Conservation (phyloP, 1,140 invertebrate genomes). For the Ips nitidus region DNA sequence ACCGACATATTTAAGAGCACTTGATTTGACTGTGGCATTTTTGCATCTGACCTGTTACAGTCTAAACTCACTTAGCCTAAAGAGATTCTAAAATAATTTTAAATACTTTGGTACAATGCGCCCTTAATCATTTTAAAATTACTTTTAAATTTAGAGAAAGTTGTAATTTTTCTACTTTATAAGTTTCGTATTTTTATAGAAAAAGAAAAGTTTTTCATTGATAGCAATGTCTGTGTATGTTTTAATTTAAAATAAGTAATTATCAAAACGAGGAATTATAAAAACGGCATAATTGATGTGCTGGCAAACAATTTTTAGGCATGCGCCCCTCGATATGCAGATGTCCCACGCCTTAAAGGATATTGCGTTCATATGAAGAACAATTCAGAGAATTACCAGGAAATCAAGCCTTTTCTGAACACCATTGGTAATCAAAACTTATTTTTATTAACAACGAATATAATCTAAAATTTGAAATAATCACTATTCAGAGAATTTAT, state of each 20-base stretch:
- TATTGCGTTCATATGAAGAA: constrained; percentile 20
- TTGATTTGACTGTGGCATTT: no score
- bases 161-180: neutral
- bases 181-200: neutral
- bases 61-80: no score
- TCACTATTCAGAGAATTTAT: neutral
- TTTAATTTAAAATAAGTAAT: no score
- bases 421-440: neutral
- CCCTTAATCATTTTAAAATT: no score
- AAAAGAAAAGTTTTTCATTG: neutral
- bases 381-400: neutral
- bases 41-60: no score
- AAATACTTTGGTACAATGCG: no score
- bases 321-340: constrained; percentile 13
- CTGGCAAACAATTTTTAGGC: constrained; percentile 13
- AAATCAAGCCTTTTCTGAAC: constrained; percentile 5
- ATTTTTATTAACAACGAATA: neutral
- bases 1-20: no score
- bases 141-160: no score
- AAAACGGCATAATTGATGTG: neutral
- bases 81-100: no score
- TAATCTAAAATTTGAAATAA: neutral
- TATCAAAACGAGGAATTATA: neutral
- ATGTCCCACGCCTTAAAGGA: constrained; percentile 2
- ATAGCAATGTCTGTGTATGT: neutral